These are phyloP conservation scores for Thamnophis elegans DNA, from an alignment of 2,797 vertebrate species.

Conservation along the genomic window DNA sequence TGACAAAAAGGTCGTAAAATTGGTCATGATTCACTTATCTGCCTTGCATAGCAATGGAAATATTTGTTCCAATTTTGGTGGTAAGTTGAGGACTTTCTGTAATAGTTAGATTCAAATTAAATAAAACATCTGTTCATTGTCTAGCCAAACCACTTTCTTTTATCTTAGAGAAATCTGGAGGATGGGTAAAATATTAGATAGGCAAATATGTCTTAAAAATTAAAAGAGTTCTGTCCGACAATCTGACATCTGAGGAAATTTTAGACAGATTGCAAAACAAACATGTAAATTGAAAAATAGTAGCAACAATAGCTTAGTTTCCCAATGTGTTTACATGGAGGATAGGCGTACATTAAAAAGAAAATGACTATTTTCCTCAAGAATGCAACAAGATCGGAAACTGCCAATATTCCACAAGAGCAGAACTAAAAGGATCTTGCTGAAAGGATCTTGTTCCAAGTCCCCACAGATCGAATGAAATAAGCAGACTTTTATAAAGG, in stretches of 20 bases:
- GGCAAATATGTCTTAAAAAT: not conserved
- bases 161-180: not conserved
- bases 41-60: not conserved
- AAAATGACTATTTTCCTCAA: not conserved
- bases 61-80: not conserved
- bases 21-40: not conserved
- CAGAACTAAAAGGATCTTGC: not conserved
- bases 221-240: not conserved
- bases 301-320: not conserved
- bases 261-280: not conserved
- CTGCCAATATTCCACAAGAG: not conserved
- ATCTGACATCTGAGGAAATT: not conserved
- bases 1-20: not conserved
- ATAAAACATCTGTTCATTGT: not conserved
- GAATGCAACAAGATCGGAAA: not conserved
- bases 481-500: not conserved
- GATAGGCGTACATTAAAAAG: not conserved
- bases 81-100: not conserved
- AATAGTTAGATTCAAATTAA: not conserved
- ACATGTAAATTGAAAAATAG: not conserved
- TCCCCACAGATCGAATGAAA: not conserved
- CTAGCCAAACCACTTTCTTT: not conserved
- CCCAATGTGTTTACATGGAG: not conserved
- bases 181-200: not conserved
- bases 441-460: not conserved